Evolutionary conservation across 2,797 vertebrate genomes (phyloP), one percentile per base, ranked within the genome.

Genomic region (Lerista edwardsae): DNA sequence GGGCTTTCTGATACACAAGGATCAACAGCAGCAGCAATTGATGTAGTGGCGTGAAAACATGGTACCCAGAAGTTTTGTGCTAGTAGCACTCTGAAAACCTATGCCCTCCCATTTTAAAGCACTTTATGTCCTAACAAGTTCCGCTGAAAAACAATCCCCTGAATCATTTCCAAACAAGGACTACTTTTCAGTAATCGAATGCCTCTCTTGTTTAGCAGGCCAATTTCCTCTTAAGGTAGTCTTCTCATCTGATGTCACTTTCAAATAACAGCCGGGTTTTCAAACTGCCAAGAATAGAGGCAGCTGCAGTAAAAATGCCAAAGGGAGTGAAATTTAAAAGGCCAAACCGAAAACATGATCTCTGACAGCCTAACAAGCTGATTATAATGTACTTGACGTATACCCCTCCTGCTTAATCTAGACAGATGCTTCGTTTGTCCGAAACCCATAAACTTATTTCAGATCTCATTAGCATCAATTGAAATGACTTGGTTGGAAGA

Each of bases 331-430:
- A 75, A 76, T 80, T 59, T 61, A 57, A 85, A 85, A 65, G 36
- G 62, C 61, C 71, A 80, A 75, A 67, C 69, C 75, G 51, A 85
- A 80, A 68, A 69, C 67, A 80, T 76, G 47, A 76, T 80, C n/a
- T 75, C 73, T 61, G 78, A 75, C 72, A 75, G 65, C 29, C 64
- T 80, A 69, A 80, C 84, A 85, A 85, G 51, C 64, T 85, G 72
- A 75, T 75, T 85, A 69, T 67, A 85, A 80, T 85, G 78, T 44
- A 80, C 39, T 61, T 85, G 51, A 85, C 51, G 75, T 75, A 80
- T 29, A 81, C 72, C n/a, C 59, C 72, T 34, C 39, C 65, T 79
- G 12, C 51, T 75, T 68, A 80, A 85, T 85, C 36, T 55, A 85
- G 47, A 23, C 77, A 80, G 62, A 80, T 80, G 77, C 51, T 80